Percentiles rank a stretch among this genome's conserved stretches.
phyloP scores from a whole-genome alignment of 2,113 vertebrate species.

The Atrichornis clamosus region DNA sequence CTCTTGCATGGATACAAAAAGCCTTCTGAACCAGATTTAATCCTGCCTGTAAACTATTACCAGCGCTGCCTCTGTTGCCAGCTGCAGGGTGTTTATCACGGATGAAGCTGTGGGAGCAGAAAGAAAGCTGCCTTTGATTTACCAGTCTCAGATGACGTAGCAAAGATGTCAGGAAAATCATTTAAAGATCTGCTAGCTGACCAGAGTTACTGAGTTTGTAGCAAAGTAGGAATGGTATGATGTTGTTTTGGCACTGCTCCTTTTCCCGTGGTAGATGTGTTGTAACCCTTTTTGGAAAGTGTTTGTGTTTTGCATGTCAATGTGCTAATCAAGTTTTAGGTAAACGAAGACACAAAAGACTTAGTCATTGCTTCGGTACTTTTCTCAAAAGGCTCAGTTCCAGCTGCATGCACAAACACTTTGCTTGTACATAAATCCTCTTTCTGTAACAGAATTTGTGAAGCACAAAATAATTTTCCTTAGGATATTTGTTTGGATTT shows the following conservation, averaged over 20 bases:
- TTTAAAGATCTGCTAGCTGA: not conserved
- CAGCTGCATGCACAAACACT: not conserved
- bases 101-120: not conserved
- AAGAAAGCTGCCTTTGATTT: slow-evolving; percentile 29
- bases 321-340: slow-evolving; percentile 8
- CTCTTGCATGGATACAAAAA: not conserved
- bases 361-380: not conserved
- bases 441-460: not conserved
- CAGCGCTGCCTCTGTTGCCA: rapidly evolving
- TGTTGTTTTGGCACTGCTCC: not conserved
- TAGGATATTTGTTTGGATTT: not conserved
- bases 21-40: not conserved
- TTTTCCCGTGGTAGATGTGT: not conserved
- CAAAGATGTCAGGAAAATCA: not conserved
- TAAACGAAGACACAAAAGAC: not conserved
- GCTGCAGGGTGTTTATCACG: not conserved
- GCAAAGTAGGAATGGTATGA: not conserved
- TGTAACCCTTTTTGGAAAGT: not conserved
- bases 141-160: not conserved
- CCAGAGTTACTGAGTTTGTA: not conserved
- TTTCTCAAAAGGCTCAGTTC: not conserved
- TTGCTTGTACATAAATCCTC: not conserved
- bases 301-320: not conserved
- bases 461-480: not conserved
- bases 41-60: not conserved